phyloP scores from a whole-genome alignment of 2,113 vertebrate species.

The Notothenia coriiceps region DNA sequence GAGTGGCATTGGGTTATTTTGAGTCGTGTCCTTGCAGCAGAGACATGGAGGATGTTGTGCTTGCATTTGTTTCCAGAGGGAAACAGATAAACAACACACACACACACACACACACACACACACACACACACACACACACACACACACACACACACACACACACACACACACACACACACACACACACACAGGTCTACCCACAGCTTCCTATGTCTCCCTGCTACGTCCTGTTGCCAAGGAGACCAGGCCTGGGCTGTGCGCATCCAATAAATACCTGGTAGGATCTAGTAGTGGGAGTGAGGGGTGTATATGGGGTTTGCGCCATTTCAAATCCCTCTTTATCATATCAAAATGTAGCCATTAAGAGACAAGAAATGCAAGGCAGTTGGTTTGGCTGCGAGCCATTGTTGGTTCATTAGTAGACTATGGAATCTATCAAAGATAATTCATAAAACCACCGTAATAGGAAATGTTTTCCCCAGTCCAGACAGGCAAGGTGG shows the following conservation, averaged over 20 bases:
- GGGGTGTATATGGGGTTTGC: slow-evolving; percentile 23
- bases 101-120: neutral
- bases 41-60: slow-evolving; percentile 29
- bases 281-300: slow-evolving; percentile 40
- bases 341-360: slow-evolving; percentile 41
- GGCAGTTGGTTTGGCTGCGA: neutral
- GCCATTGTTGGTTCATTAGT: neutral
- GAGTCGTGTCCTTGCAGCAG: slow-evolving; percentile 45
- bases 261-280: slow-evolving; percentile 58
- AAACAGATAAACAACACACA: slow-evolving; percentile 45
- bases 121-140: neutral
- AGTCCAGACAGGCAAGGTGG: neutral
- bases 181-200: slow-evolving; percentile 22
- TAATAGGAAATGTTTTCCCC: neutral
- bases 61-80: slow-evolving; percentile 52
- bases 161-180: slow-evolving; percentile 9
- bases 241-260: slow-evolving; percentile 51
- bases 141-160: slow-evolving; percentile 20
- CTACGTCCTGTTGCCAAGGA: slow-evolving; percentile 71
- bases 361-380: slow-evolving; percentile 33
- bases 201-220: slow-evolving; percentile 49
- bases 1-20: slow-evolving; percentile 40
- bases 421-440: neutral
- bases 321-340: slow-evolving; percentile 47
- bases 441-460: neutral